phyloP scores from a whole-genome alignment of 2,797 vertebrate genomes.

The Tolypeutes matacus region DNA sequence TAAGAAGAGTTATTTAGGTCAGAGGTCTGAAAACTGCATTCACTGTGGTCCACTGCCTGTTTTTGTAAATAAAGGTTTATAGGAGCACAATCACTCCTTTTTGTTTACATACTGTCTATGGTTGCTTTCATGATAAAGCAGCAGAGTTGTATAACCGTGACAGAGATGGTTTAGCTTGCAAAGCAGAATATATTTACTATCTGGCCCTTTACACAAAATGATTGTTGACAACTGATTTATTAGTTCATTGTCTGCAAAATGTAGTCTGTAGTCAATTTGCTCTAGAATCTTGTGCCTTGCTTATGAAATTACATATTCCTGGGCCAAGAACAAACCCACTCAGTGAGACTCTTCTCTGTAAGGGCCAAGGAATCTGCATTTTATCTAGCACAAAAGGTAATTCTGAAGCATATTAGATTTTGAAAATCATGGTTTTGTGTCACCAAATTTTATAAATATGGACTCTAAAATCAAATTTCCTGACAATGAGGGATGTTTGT shows the following conservation, averaged over 20 bases:
- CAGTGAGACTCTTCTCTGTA: neutral
- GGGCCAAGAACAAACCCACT: neutral
- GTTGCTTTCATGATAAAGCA: neutral
- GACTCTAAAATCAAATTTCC: slow-evolving; percentile 46
- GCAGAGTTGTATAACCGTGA: neutral
- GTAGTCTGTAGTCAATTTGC: neutral
- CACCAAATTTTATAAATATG: slow-evolving; percentile 47
- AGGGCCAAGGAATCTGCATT: neutral
- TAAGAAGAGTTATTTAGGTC: neutral
- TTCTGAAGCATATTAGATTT: slow-evolving; percentile 46
- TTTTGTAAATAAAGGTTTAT: slow-evolving; percentile 38
- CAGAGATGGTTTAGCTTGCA: neutral
- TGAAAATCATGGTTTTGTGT: slow-evolving; percentile 35
- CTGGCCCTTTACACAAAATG: neutral
- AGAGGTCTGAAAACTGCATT: neutral
- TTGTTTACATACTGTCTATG: neutral
- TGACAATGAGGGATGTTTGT: neutral
- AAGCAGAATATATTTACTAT: slow-evolving; percentile 38
- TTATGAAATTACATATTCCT: slow-evolving; percentile 42
- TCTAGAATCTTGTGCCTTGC: neutral
- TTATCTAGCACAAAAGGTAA: slow-evolving; percentile 7
- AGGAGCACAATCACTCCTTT: neutral
- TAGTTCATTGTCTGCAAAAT: neutral
- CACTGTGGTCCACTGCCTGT: neutral
- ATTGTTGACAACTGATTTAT: neutral